phyloP scores from a whole-genome alignment of 2,113 vertebrate genomes.

The Pterocles burchelli region DNA sequence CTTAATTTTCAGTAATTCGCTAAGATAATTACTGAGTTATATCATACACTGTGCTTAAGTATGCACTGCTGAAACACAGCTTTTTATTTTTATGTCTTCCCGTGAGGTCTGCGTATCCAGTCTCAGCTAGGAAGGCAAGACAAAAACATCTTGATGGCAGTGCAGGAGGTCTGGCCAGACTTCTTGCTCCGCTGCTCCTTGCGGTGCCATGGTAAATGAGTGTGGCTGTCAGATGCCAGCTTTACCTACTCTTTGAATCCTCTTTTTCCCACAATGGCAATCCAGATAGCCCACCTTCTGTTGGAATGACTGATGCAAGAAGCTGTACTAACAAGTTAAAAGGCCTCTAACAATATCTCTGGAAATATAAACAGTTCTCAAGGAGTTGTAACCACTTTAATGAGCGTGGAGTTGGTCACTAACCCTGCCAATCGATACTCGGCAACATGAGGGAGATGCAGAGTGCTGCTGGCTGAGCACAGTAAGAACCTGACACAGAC shows the following conservation, averaged over 20 bases:
- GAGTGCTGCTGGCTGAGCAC: background rate
- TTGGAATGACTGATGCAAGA: background rate
- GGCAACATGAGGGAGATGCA: fast-evolving
- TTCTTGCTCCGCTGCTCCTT: background rate
- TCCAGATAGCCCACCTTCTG: background rate
- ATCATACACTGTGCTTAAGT: slow-evolving; percentile 6
- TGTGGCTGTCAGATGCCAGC: background rate
- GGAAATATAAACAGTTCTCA: background rate
- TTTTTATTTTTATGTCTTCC: slow-evolving; percentile 27
- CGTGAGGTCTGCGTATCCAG: background rate
- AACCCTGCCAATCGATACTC: background rate
- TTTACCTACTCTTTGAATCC: background rate
- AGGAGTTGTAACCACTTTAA: background rate
- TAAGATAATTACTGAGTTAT: slow-evolving; percentile 16
- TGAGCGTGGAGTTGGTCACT: background rate
- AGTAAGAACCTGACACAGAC: background rate
- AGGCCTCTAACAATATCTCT: background rate
- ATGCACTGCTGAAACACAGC: slow-evolving; percentile 44
- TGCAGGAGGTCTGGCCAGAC: background rate
- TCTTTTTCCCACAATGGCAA: background rate
- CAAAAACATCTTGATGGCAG: background rate
- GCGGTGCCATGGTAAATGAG: background rate
- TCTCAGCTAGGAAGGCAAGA: slow-evolving; percentile 8
- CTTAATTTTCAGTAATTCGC: slow-evolving; percentile 48
- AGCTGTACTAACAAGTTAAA: background rate